These are phyloP conservation scores for Congeria kusceri DNA, from an alignment of 2,888 invertebrate genomes.

Conservation along the genomic window DNA sequence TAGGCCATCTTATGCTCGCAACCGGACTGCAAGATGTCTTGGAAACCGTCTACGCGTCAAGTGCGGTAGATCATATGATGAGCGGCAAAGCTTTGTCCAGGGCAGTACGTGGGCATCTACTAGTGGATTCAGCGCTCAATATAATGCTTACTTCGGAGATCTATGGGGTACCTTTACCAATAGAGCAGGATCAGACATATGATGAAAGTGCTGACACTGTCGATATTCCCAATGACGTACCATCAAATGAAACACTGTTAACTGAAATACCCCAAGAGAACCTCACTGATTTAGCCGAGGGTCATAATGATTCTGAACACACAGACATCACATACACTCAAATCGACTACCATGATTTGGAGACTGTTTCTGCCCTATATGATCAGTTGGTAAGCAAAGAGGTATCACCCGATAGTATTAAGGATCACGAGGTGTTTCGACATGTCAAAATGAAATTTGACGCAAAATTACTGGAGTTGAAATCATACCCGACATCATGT, in stretches of 20 bases:
- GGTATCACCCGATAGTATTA: neutral
- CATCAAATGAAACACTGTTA: too few species aligned
- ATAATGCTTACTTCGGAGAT: neutral
- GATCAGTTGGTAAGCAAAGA: neutral
- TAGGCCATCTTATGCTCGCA: slow-evolving; percentile 62
- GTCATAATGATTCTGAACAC: too few species aligned
- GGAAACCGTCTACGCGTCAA: slow-evolving; percentile 60
- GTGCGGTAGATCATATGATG: slow-evolving; percentile 62
- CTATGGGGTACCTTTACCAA: neutral
- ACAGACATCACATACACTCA: neutral
- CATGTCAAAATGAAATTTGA: neutral
- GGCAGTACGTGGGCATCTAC: slow-evolving; percentile 60
- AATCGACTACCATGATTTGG: neutral
- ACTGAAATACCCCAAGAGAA: neutral
- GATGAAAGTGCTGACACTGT: neutral
- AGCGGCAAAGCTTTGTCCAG: slow-evolving; percentile 59
- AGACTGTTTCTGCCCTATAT: neutral
- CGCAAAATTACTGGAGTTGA: neutral
- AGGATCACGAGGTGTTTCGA: neutral
- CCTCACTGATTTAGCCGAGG: too few species aligned
- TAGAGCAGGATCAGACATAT: neutral
- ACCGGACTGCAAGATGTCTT: slow-evolving; percentile 65
- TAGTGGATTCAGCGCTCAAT: slow-evolving; percentile 37
- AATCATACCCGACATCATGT: slow-evolving; percentile 24
- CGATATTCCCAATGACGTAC: too few species aligned